Evolutionary conservation across 1,140 invertebrate species (phyloP).

Genomic region (Periplaneta americana): DNA sequence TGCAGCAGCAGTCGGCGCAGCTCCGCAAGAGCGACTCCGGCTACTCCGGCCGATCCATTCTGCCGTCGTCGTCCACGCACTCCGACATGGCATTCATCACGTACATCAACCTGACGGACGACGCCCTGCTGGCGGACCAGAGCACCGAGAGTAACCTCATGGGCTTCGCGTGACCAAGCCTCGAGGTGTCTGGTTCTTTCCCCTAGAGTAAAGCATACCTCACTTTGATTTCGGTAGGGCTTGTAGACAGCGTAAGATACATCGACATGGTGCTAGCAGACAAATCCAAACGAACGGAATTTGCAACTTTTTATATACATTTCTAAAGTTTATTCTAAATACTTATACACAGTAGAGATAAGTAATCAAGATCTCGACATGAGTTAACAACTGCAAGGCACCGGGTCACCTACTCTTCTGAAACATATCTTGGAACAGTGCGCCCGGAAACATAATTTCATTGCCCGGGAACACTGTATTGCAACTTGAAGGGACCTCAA

Average conservation of each 20-base stretch:
- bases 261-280: not conserved
- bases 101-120: slow-evolving; percentile 19
- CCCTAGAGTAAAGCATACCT: not conserved
- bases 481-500: not conserved
- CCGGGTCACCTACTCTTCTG: not conserved
- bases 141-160: slow-evolving; percentile 17
- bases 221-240: not conserved
- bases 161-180: slow-evolving; percentile 10
- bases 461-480: not conserved
- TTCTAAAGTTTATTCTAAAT: not conserved
- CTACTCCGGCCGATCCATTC: slow-evolving; percentile 9
- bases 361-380: not conserved
- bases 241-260: not conserved
- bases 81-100: slow-evolving; percentile 21
- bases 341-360: not conserved
- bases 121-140: slow-evolving; percentile 12
- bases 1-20: not conserved
- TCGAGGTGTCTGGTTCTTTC: not conserved
- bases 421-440: not conserved
- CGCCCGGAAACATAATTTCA: not conserved
- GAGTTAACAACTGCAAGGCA: not conserved
- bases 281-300: not conserved
- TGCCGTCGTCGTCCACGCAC: slow-evolving; percentile 18
- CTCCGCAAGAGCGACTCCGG: slow-evolving; percentile 13
- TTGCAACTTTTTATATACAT: not conserved